Conservation (phyloP, 2,113 vertebrate genomes). For the Callorhinus ursinus region DNA sequence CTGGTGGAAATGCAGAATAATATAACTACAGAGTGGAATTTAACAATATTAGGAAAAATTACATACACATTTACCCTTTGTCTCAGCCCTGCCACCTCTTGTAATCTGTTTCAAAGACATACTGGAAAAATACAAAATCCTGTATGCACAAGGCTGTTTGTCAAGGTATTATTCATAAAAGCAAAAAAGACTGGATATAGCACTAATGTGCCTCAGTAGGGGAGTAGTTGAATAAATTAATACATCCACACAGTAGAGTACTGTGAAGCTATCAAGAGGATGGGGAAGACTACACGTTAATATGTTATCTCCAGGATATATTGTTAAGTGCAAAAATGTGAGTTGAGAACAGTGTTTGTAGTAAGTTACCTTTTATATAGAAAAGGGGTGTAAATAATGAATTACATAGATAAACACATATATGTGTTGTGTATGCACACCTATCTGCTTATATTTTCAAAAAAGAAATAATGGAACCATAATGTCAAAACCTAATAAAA, state of each 20-base stretch:
- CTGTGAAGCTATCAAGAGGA: not conserved
- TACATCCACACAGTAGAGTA: constrained; percentile 33
- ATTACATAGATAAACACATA: not conserved
- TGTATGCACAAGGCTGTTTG: constrained; percentile 30
- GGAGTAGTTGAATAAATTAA: constrained; percentile 14
- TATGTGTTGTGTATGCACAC: not conserved
- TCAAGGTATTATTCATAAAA: constrained; percentile 54
- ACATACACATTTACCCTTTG: not conserved
- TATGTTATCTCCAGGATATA: constrained; percentile 23
- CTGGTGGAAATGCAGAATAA: constrained; percentile 66
- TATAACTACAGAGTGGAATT: constrained; percentile 46
- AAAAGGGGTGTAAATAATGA: constrained; percentile 32
- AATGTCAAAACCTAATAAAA: constrained; percentile 43
- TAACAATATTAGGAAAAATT: constrained; percentile 34
- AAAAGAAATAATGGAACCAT: constrained; percentile 25
- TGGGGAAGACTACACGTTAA: constrained; percentile 36
- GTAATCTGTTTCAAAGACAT: constrained; percentile 39
- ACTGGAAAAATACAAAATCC: constrained; percentile 50
- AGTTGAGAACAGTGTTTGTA: constrained; percentile 39
- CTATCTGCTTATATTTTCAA: constrained; percentile 61
- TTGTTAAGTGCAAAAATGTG: constrained; percentile 51
- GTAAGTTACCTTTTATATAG: constrained; percentile 25
- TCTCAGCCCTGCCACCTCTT: constrained; percentile 47
- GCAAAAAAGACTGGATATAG: constrained; percentile 28
- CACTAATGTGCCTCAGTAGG: not conserved